These are phyloP conservation scores for Himantopus leucocephalus DNA, from an alignment of 2,113 vertebrate genomes.

Conservation along the genomic window DNA sequence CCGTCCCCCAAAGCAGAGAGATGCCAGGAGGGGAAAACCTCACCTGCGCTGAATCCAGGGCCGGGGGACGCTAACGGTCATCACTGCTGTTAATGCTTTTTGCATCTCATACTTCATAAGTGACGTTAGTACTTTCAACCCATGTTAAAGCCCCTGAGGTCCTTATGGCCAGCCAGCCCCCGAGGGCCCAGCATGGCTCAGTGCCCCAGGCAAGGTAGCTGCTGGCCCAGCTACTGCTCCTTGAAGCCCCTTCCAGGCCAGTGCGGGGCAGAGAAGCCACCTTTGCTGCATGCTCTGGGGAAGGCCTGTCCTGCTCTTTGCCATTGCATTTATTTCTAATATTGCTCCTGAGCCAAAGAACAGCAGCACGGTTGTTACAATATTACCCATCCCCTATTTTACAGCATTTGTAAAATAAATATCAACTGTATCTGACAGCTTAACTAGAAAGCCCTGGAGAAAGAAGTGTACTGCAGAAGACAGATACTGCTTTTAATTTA, in stretches of 20 bases:
- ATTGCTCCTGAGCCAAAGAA: neutral
- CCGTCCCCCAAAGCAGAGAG: neutral
- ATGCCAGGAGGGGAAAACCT: neutral
- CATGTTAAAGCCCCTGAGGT: neutral
- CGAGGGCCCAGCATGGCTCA: neutral
- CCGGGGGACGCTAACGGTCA: rapidly evolving
- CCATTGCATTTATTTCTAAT: neutral
- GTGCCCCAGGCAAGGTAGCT: neutral
- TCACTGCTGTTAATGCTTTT: rapidly evolving
- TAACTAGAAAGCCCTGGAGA: neutral
- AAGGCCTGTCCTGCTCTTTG: neutral
- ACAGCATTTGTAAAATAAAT: neutral
- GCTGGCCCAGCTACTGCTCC: neutral
- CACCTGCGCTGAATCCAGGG: neutral
- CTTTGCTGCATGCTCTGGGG: neutral
- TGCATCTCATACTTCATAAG: rapidly evolving
- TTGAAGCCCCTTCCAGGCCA: neutral
- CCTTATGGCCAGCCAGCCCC: rapidly evolving
- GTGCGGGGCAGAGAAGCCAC: neutral
- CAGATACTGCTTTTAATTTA: neutral
- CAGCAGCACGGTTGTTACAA: neutral
- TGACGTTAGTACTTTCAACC: rapidly evolving
- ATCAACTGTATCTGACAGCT: neutral
- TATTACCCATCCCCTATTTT: neutral
- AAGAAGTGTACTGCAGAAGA: neutral